These are phyloP conservation scores for Neocrepidodera transversa DNA, from an alignment of 2,888 invertebrate species.

Conservation along the genomic window DNA sequence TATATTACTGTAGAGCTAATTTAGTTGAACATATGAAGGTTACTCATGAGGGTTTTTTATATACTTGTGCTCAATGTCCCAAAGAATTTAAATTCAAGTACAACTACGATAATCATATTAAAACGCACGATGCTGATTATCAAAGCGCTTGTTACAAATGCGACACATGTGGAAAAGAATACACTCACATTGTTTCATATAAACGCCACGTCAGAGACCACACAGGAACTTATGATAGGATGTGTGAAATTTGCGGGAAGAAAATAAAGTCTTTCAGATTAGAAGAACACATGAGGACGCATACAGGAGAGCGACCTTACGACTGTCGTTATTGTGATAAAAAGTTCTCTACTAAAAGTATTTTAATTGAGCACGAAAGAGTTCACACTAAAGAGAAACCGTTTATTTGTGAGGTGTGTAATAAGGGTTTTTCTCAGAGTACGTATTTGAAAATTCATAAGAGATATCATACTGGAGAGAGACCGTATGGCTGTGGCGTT, in stretches of 20 bases:
- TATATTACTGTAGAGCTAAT: not conserved
- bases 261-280: conserved; percentile 20
- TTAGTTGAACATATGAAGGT: conserved; percentile 11
- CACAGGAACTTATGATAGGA: not conserved
- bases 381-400: conserved; percentile 59
- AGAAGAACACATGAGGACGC: conserved; percentile 37
- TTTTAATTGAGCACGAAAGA: conserved; percentile 50
- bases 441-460: conserved; percentile 14
- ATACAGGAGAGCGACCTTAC: conserved; percentile 20
- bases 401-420: conserved; percentile 30
- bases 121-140: conserved; percentile 39
- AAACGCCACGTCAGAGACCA: not conserved
- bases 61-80: conserved; percentile 24
- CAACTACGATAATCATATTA: conserved; percentile 24
- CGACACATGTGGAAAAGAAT: conserved; percentile 15
- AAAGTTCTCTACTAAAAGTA: conserved; percentile 44
- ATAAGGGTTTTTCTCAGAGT: conserved; percentile 17
- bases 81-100: conserved; percentile 26
- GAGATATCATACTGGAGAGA: conserved; percentile 26
- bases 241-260: conserved; percentile 26
- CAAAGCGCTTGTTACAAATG: conserved; percentile 6
- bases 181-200: not conserved
- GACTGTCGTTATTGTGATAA: conserved; percentile 52
- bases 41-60: conserved; percentile 17
- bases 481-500: conserved; percentile 36